These are phyloP conservation scores for Caradrina kadenii DNA, from an alignment of 2,888 invertebrate genomes.

Conservation along the genomic window DNA sequence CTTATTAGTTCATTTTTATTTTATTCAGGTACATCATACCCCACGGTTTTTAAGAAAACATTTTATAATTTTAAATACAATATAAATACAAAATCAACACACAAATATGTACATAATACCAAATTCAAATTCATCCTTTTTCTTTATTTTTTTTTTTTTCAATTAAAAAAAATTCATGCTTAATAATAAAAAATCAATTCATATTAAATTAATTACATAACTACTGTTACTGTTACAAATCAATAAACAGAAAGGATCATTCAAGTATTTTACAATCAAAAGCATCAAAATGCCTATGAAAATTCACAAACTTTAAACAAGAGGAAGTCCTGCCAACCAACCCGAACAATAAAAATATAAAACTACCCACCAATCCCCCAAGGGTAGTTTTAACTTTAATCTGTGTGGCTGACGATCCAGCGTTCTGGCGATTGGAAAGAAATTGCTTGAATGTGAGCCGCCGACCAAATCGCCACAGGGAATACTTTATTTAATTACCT, in stretches of 20 bases:
- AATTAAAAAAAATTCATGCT: too few relatives aligned
- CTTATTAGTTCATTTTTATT: too few relatives aligned
- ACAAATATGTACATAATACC: too few relatives aligned
- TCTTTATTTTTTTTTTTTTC: too few relatives aligned
- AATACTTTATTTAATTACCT: constrained; percentile 62
- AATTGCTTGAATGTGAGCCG: constrained; percentile 59
- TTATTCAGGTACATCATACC: too few relatives aligned
- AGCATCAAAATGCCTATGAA: not conserved
- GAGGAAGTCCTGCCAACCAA: constrained; percentile 32
- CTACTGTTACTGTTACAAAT: too few relatives aligned
- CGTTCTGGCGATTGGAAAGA: constrained; percentile 60
- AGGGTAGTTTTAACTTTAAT: constrained; percentile 66
- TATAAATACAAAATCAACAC: too few relatives aligned
- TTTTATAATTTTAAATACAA: too few relatives aligned
- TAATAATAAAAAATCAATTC: too few relatives aligned
- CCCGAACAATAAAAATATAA: constrained; percentile 46
- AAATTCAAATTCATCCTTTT: too few relatives aligned
- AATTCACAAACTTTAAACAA: constrained; percentile 1
- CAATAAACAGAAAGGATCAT: not conserved
- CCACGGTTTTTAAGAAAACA: too few relatives aligned
- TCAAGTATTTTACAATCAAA: not conserved
- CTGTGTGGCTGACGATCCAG: constrained; percentile 53
- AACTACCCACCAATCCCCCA: constrained; percentile 46
- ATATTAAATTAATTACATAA: too few relatives aligned
- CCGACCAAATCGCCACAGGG: constrained; percentile 53